Evolutionary conservation across 2,797 vertebrate species (phyloP).

Genomic region (Myoxocephalus aenaeus): DNA sequence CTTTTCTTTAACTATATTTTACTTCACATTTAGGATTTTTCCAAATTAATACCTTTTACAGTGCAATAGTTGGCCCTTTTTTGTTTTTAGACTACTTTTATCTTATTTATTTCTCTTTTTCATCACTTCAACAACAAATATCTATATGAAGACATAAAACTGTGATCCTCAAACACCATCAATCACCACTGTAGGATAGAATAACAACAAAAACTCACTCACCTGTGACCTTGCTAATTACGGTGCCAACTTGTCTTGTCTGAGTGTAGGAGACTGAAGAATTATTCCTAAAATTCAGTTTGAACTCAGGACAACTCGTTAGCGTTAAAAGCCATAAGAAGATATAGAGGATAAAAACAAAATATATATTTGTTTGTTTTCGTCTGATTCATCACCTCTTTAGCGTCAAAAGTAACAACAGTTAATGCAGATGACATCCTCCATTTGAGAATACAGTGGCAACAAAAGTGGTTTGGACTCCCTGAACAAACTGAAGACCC

Average conservation of each 20-base stretch:
- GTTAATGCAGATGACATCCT: slow-evolving; percentile 1
- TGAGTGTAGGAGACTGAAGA: neutral
- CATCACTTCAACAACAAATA: neutral
- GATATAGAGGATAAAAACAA: neutral
- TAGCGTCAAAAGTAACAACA: neutral
- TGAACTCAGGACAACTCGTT: neutral
- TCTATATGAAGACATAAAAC: neutral
- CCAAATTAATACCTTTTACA: neutral
- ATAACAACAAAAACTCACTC: slow-evolving; percentile 41
- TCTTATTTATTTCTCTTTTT: neutral
- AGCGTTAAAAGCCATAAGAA: neutral
- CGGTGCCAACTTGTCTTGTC: slow-evolving; percentile 10
- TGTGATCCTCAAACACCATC: neutral
- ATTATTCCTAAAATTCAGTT: neutral
- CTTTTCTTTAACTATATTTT: neutral
- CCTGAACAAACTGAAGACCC: slow-evolving; percentile 40
- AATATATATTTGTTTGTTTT: neutral
- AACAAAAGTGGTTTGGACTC: slow-evolving; percentile 31
- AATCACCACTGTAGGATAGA: neutral
- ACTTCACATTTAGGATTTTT: neutral
- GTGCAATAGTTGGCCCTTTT: neutral
- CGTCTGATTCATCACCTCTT: neutral
- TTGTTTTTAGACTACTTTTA: neutral
- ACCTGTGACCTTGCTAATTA: slow-evolving; percentile 38
- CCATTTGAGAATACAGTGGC: slow-evolving; percentile 24